Evolutionary conservation across 1,140 invertebrate genomes (phyloP).

Genomic region (Drosophila kanapiae): DNA sequence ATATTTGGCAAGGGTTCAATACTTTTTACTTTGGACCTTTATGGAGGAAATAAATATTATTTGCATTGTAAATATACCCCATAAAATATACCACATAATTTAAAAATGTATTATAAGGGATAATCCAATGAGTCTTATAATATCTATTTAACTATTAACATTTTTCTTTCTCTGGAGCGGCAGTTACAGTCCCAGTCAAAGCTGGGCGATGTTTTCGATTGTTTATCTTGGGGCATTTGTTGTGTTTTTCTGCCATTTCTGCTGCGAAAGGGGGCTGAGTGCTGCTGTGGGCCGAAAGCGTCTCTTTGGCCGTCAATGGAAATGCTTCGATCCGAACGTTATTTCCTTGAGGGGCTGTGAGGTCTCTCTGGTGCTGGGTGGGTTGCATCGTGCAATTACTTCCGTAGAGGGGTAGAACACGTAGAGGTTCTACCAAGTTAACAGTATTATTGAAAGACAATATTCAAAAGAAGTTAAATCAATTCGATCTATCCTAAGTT

Average conservation of each 20-base stretch:
- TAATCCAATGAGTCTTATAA: neutral
- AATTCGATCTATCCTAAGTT: neutral
- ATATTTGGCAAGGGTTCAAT: no score
- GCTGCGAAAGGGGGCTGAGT: conserved; percentile 40
- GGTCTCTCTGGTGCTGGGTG: conserved; percentile 13
- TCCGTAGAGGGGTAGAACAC: conserved; percentile 9
- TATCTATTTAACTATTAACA: neutral
- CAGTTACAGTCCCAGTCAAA: conserved; percentile 3
- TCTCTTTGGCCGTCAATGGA: conserved; percentile 28
- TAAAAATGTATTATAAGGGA: no score
- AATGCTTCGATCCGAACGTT: conserved; percentile 23
- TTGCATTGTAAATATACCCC: no score
- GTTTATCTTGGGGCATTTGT: conserved; percentile 63
- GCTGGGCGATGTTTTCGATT: conserved; percentile 52
- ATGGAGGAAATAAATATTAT: no score
- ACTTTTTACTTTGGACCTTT: no score
- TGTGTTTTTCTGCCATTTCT: conserved; percentile 35
- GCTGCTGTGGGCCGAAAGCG: conserved; percentile 40
- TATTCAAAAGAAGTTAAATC: no score
- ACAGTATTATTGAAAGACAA: neutral
- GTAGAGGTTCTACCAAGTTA: neutral
- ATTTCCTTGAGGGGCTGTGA: conserved; percentile 54
- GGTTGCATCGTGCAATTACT: conserved; percentile 10
- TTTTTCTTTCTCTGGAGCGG: conserved; percentile 12
- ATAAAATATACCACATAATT: no score